These are phyloP conservation scores for Cephalopterus ornatus DNA, from an alignment of 2,113 vertebrate species.

Conservation along the genomic window DNA sequence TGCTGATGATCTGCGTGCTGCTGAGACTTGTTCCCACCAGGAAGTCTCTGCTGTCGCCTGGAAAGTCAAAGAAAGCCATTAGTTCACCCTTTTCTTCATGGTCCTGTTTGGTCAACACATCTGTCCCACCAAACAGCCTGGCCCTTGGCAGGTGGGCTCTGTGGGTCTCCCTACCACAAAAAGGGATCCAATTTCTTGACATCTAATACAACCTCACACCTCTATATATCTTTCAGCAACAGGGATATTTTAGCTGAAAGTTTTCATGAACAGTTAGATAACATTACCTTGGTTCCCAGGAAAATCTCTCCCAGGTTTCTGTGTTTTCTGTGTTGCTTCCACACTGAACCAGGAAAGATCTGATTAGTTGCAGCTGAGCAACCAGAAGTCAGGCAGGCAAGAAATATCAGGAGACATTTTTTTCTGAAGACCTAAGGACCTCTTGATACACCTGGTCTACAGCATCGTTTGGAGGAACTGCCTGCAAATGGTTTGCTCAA, in stretches of 20 bases:
- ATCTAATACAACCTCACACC: not conserved
- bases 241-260: not conserved
- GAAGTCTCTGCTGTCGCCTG: conserved; percentile 87
- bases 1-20: conserved; percentile 69
- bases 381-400: not conserved
- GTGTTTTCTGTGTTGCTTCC: not conserved
- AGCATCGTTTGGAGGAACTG: not conserved
- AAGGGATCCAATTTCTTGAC: not conserved
- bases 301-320: not conserved
- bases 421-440: not conserved
- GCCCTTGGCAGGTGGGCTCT: not conserved
- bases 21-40: conserved; percentile 79
- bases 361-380: not conserved
- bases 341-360: not conserved
- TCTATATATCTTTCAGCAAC: not conserved
- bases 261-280: not conserved
- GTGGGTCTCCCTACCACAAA: not conserved
- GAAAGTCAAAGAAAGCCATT: conserved; percentile 10
- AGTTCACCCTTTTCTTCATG: not conserved
- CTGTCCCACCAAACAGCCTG: not conserved
- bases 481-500: not conserved
- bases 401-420: not conserved
- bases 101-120: not conserved
- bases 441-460: not conserved
- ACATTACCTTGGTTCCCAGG: not conserved